These are phyloP conservation scores for Agrypnus murinus DNA, from an alignment of 2,888 invertebrate genomes.

Conservation along the genomic window DNA sequence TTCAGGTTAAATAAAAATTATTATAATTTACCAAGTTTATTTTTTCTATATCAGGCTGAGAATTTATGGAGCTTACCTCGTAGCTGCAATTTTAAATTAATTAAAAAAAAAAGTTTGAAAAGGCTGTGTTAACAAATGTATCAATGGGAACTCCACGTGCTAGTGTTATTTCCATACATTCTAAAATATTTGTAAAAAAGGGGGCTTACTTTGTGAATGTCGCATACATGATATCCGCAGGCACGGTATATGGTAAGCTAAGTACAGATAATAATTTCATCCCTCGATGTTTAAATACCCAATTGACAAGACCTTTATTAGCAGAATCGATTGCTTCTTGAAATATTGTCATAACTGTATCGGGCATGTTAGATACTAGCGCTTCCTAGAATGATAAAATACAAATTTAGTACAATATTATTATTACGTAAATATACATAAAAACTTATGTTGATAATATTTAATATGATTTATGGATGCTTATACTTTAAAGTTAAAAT, in stretches of 20 bases:
- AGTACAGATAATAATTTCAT: slow-evolving; percentile 87
- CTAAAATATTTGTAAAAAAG: background rate
- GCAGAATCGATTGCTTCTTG: slow-evolving; percentile 95
- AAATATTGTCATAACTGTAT: slow-evolving; percentile 91
- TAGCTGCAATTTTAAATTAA: too few species aligned
- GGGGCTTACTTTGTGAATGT: slow-evolving; percentile 89
- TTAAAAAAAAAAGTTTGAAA: too few species aligned
- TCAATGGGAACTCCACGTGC: too few species aligned
- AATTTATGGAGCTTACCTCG: too few species aligned
- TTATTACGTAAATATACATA: slow-evolving; percentile 13
- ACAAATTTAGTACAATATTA: background rate
- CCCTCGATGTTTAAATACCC: slow-evolving; percentile 90
- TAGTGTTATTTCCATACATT: too few species aligned
- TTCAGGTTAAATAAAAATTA: too few species aligned
- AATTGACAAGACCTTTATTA: slow-evolving; percentile 92
- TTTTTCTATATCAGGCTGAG: too few species aligned
- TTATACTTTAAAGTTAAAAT: background rate
- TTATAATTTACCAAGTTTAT: too few species aligned
- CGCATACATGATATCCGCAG: slow-evolving; percentile 90
- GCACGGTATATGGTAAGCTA: slow-evolving; percentile 90
- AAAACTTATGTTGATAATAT: slow-evolving; percentile 14
- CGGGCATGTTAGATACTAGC: slow-evolving; percentile 89
- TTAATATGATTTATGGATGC: slow-evolving; percentile 16
- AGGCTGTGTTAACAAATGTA: too few species aligned
- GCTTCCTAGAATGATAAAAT: slow-evolving; percentile 79